Evolutionary conservation across 1,140 invertebrate genomes (phyloP), one percentile per base, ranked within the genome.

Genomic region (Ceratina calcarata): DNA sequence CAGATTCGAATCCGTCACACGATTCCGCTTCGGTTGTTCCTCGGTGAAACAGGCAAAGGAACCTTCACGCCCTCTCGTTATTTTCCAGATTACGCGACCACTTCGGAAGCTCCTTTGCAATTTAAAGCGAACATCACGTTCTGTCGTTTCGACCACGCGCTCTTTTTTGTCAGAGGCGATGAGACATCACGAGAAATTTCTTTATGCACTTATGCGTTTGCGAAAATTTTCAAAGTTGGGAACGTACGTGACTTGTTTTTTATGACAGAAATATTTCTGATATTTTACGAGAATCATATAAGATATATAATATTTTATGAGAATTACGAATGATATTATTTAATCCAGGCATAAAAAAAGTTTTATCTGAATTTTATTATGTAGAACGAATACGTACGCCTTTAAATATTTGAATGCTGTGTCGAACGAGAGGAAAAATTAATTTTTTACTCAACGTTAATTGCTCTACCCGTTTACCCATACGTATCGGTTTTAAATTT

Each of bases 21-120:
- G 37, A 45, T 7, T 10, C 10, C 37, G 37, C 37, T 6, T 10
- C 37, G 37, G 37, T 45, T 10, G 37, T 10, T 6, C 37, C 37
- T 10, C 27, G 27, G 2, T 32, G 27, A 6, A 45, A 45, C 37
- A 10, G 10, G 6, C 37, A 10, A 45, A 45, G 37, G 37, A 10
- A 10, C 18, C 8, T 0, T 18, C n/a, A n/a, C n/a, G n/a, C 37
- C 3, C 13, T 49, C 27, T 27, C 53, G 73, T 75, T 75, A 75
- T 32, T 22, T 18, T 10, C 16, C 20, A 2, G 7, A n/a, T 60
- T 22, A 13, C 7, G 24, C 66, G 37, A 27, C 27, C 22, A 53
- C 70, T 27, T 62, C 22, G 75, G n/a, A 0, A 53, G 27, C n/a
- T 70, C n/a, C 4, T 78, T 53, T 71, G 49, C 67, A 70, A 61